A percentile compares a stretch with the other conserved stretches of the same genome.
phyloP scores from a whole-genome alignment of 2,888 invertebrate genomes.

The Cyrtodaria siliqua region DNA sequence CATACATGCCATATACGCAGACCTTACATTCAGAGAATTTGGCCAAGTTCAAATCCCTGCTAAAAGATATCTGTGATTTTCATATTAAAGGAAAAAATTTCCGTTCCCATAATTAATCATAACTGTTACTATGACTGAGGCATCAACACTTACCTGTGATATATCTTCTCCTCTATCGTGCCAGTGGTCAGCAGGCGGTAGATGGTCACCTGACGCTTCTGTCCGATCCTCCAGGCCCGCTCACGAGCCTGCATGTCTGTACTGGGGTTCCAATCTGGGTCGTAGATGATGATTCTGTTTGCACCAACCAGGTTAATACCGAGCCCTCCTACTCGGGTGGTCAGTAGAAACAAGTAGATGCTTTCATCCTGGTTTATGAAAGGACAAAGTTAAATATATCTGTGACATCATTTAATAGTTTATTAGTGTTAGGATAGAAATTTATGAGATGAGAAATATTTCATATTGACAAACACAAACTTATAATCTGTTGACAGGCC shows the following conservation, averaged over 20 bases:
- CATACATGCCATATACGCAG: too few species aligned
- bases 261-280: slow-evolving; percentile 99
- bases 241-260: slow-evolving; percentile 90
- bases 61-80: slow-evolving; percentile 87
- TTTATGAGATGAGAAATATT: too few species aligned
- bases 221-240: slow-evolving; percentile 96
- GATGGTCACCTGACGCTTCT: slow-evolving; percentile 92
- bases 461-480: too few species aligned
- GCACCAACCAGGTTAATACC: slow-evolving; percentile 97
- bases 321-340: slow-evolving; percentile 96
- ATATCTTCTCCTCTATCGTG: slow-evolving; percentile 98
- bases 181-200: slow-evolving; percentile 95
- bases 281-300: slow-evolving; percentile 96
- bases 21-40: slow-evolving; percentile 87
- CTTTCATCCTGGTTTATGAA: slow-evolving; percentile 88
- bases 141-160: slow-evolving; percentile 91
- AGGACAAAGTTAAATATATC: too few species aligned
- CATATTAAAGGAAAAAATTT: slow-evolving; percentile 71
- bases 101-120: too few species aligned
- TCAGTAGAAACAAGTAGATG: slow-evolving; percentile 94
- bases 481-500: too few species aligned
- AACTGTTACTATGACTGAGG: too few species aligned
- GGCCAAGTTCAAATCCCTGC: slow-evolving; percentile 88
- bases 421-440: too few species aligned
- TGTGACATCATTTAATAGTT: too few species aligned